phyloP scores from a whole-genome alignment of 2,888 invertebrate genomes.

The Thysanoteuthis rhombus region DNA sequence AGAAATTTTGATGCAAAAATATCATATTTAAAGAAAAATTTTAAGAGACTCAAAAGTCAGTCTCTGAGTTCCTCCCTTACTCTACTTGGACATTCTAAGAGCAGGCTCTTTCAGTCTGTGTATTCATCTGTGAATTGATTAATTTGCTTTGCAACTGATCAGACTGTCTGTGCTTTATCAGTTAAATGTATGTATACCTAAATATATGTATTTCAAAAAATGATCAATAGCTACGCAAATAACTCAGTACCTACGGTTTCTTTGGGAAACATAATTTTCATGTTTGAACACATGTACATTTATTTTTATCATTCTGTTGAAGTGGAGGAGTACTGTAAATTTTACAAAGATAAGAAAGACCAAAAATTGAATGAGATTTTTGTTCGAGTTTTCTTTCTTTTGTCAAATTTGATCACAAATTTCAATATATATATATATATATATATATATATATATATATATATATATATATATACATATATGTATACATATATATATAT shows the following conservation, averaged over 20 bases:
- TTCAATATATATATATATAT: too few species aligned
- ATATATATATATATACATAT: too few species aligned
- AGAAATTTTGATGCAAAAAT: not conserved
- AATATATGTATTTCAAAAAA: not conserved
- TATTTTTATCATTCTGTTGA: too few species aligned
- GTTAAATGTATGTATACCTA: not conserved
- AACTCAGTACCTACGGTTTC: not conserved
- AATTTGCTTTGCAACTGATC: not conserved
- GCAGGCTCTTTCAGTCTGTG: not conserved
- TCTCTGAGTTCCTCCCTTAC: not conserved
- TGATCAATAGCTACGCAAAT: not conserved
- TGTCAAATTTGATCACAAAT: too few species aligned
- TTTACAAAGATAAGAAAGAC: too few species aligned
- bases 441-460: too few species aligned
- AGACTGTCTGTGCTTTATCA: not conserved
- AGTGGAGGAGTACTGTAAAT: too few species aligned
- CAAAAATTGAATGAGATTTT: too few species aligned
- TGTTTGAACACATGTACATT: too few species aligned
- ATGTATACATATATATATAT: too few species aligned
- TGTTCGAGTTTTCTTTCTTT: too few species aligned
- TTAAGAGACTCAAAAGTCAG: not conserved
- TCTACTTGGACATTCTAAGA: not conserved
- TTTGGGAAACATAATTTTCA: too few species aligned
- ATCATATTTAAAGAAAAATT: not conserved
- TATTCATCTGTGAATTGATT: conserved; percentile 12